Evolutionary conservation across 2,113 vertebrate species (phyloP).

Genomic region (Pluvianellus socialis): DNA sequence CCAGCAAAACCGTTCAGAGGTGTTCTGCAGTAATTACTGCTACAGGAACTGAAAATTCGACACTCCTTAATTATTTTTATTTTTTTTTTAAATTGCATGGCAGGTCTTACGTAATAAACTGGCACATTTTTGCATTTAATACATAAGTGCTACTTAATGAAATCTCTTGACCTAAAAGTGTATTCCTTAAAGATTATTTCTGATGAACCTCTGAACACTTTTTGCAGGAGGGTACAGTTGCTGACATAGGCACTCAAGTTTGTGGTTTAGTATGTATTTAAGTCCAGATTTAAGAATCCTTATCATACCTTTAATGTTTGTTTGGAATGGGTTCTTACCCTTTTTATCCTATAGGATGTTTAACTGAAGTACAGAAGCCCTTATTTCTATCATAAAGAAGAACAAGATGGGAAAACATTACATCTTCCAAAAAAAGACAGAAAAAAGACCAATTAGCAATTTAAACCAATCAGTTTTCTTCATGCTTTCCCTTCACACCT

Average conservation of each 20-base stretch:
- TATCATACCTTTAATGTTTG: background rate
- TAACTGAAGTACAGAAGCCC: background rate
- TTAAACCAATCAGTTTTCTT: background rate
- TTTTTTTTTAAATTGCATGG: background rate
- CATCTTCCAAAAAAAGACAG: background rate
- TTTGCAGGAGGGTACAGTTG: background rate
- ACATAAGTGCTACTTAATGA: background rate
- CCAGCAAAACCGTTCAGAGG: background rate
- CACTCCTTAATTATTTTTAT: background rate
- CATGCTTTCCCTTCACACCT: background rate
- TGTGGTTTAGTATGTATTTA: background rate
- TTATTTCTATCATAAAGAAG: background rate
- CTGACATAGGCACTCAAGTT: background rate
- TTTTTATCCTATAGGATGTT: background rate
- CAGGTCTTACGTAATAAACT: background rate
- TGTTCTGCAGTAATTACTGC: background rate
- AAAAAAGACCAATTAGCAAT: background rate
- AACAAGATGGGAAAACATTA: background rate
- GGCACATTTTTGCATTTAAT: background rate
- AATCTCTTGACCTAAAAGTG: background rate
- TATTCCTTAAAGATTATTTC: background rate
- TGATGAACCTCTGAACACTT: background rate
- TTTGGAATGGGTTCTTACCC: background rate
- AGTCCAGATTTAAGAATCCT: background rate
- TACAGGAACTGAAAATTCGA: background rate